These are phyloP conservation scores for Calliphora vomitoria DNA, from an alignment of 2,888 invertebrate species.

Conservation along the genomic window DNA sequence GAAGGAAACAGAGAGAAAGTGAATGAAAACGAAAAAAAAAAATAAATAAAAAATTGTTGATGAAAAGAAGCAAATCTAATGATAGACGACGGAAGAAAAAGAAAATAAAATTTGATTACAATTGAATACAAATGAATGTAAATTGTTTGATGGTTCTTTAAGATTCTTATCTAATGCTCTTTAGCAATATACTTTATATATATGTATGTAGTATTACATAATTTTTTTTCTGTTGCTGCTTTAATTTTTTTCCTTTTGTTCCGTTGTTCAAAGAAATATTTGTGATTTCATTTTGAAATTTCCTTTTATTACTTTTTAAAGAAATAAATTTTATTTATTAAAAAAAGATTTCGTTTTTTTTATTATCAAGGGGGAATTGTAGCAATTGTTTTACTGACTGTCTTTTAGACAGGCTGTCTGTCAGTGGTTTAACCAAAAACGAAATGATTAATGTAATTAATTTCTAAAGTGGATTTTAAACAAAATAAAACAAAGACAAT, in stretches of 20 bases:
- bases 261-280: constrained; percentile 36
- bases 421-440: constrained; percentile 45
- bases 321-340: constrained; percentile 37
- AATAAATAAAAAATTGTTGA: constrained; percentile 4
- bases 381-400: constrained; percentile 27
- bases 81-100: constrained; percentile 51
- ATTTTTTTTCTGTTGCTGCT: background rate
- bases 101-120: constrained; percentile 74
- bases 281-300: constrained; percentile 39
- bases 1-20: background rate
- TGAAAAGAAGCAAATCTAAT: constrained; percentile 61
- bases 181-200: constrained; percentile 22
- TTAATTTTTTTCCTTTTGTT: background rate
- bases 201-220: too few relatives aligned
- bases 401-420: background rate
- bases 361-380: background rate
- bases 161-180: constrained; percentile 66
- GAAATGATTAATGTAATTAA: constrained; percentile 68
- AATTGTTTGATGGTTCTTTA: constrained; percentile 74
- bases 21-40: background rate
- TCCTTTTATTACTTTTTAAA: constrained; percentile 42
- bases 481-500: background rate
- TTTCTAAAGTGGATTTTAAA: constrained; percentile 47
- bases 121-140: constrained; percentile 76
- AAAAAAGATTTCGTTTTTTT: constrained; percentile 35